These are phyloP conservation scores for Callopanchax toddi DNA, from an alignment of 2,113 vertebrate genomes.

Conservation along the genomic window DNA sequence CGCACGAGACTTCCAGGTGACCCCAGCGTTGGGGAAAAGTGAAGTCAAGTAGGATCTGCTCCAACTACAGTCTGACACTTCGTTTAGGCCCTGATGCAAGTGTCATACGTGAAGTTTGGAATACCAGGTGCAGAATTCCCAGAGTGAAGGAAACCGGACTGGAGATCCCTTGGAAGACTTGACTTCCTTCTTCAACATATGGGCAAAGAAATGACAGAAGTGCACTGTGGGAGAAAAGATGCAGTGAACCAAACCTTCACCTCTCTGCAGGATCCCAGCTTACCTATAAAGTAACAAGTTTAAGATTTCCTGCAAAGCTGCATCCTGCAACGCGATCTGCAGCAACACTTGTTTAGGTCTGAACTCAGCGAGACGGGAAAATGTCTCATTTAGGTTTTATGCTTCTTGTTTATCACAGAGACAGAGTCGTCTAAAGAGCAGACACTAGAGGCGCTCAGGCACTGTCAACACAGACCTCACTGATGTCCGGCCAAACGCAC, in stretches of 20 bases:
- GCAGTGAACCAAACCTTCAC: not conserved
- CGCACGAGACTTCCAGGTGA: conserved; percentile 44
- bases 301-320: conserved; percentile 6
- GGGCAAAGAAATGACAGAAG: conserved; percentile 24
- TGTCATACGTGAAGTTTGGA: conserved; percentile 43
- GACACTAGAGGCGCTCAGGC: conserved; percentile 24
- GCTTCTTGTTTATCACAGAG: conserved; percentile 44
- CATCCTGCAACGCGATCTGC: not conserved
- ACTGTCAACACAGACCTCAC: conserved; percentile 55
- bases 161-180: conserved; percentile 27
- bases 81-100: conserved; percentile 9
- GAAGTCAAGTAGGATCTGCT: conserved; percentile 51
- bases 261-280: conserved; percentile 8
- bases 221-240: not conserved
- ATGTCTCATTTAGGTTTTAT: conserved; percentile 53
- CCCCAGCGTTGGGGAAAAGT: conserved; percentile 47
- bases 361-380: conserved; percentile 48
- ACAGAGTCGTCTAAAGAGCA: conserved; percentile 34
- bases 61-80: conserved; percentile 45
- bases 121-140: conserved; percentile 69
- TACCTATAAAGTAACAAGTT: conserved; percentile 18
- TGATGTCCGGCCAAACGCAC: conserved; percentile 60
- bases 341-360: conserved; percentile 35
- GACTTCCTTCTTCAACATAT: conserved; percentile 38
- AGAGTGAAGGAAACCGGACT: conserved; percentile 39